phyloP scores from a whole-genome alignment of 2,888 invertebrate genomes.

The Rhodophaea formosa region DNA sequence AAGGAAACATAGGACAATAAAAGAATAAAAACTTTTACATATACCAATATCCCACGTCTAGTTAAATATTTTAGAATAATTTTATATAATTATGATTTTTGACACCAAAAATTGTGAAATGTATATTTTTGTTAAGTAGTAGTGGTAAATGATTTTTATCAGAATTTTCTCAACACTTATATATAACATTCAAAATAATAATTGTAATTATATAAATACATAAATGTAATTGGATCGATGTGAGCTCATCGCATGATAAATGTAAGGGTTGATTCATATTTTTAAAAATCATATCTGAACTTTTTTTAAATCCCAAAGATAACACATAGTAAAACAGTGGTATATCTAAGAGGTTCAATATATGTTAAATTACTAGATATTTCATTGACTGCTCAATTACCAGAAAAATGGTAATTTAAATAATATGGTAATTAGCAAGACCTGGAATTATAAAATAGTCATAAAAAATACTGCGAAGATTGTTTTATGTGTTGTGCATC shows the following conservation, averaged over 20 bases:
- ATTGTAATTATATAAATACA: not conserved
- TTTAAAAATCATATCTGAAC: not conserved
- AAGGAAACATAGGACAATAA: slow-evolving; percentile 42
- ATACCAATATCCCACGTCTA: not conserved
- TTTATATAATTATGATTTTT: slow-evolving; percentile 2
- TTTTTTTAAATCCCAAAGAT: too few species aligned
- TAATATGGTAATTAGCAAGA: too few species aligned
- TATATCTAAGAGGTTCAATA: not conserved
- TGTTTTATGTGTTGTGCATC: not conserved
- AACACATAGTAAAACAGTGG: too few species aligned
- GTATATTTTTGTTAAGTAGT: not conserved
- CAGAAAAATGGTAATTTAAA: too few species aligned
- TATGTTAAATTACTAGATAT: not conserved
- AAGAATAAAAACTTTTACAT: slow-evolving; percentile 23
- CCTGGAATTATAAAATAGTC: too few species aligned
- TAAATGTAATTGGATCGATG: not conserved
- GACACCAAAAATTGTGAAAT: not conserved
- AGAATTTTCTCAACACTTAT: not conserved
- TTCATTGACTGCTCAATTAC: too few species aligned
- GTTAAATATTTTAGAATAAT: slow-evolving; percentile 3
- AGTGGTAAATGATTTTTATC: not conserved
- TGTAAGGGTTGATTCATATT: slow-evolving; percentile 1
- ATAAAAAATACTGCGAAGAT: not conserved
- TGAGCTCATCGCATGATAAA: not conserved
- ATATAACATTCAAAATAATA: not conserved